Percentiles rank a stretch among this genome's conserved stretches.
Evolutionary conservation across 2,113 vertebrate genomes (phyloP).

Genomic region (Setophaga coronata): DNA sequence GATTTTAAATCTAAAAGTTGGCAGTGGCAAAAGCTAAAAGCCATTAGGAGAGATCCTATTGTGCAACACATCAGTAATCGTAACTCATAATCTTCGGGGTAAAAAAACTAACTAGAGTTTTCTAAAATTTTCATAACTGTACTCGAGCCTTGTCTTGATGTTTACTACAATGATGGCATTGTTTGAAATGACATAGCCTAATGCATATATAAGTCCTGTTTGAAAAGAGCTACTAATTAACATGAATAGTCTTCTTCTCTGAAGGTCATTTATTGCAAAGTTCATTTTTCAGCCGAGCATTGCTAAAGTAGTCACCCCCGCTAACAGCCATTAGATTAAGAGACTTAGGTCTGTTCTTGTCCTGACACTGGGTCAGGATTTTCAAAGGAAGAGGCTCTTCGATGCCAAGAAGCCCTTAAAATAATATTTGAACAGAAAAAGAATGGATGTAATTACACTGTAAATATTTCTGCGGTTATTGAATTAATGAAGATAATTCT

Average conservation of each 20-base stretch:
- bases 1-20: conserved; percentile 88
- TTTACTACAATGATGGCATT: conserved; percentile 83
- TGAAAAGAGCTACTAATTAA: conserved; percentile 94
- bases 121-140: conserved; percentile 87
- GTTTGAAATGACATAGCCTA: conserved; percentile 84
- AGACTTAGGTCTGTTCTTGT: conserved; percentile 77
- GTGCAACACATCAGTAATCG: conserved; percentile 68
- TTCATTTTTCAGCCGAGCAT: conserved; percentile 75
- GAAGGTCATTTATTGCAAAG: conserved; percentile 86
- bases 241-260: conserved; percentile 89
- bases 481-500: conserved; percentile 62
- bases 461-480: conserved; percentile 68
- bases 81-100: conserved; percentile 82
- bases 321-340: conserved; percentile 80
- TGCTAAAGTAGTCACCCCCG: conserved; percentile 69
- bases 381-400: conserved; percentile 70
- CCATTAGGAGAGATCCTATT: conserved; percentile 90
- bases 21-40: conserved; percentile 92
- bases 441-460: conserved; percentile 48
- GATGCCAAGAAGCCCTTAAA: conserved; percentile 72
- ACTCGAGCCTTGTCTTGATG: conserved; percentile 81
- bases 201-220: conserved; percentile 89
- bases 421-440: conserved; percentile 66
- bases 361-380: conserved; percentile 73
- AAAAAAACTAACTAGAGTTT: conserved; percentile 78